Evolutionary conservation across 37 sponge, comb jelly and placozoan species (phyloP).

Genomic region (Axinella damicornis): DNA sequence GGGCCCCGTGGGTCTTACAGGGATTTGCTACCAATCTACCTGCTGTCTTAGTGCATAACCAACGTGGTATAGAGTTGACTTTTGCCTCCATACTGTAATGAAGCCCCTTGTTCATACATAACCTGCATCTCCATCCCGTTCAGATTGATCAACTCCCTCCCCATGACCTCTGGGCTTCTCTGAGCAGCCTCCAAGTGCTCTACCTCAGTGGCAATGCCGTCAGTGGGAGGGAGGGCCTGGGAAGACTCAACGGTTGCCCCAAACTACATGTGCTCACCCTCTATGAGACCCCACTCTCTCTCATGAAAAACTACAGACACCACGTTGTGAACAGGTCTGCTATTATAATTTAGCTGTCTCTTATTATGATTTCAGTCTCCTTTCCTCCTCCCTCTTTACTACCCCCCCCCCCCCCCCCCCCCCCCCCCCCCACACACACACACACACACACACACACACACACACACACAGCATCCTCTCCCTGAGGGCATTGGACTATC

Average conservation of each 20-base stretch:
- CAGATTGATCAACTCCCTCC: slow-evolving; percentile 69
- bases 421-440: neutral
- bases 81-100: too few relatives aligned
- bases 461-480: slow-evolving; percentile 49
- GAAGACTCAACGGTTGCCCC: slow-evolving; percentile 34
- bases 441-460: slow-evolving; percentile 10
- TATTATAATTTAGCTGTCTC: too few relatives aligned
- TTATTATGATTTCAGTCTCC: too few relatives aligned
- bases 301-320: slow-evolving; percentile 77
- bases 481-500: slow-evolving; percentile 77
- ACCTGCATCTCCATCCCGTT: neutral
- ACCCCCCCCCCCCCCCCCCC: neutral
- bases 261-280: slow-evolving; percentile 74
- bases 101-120: too few relatives aligned
- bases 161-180: slow-evolving; percentile 60
- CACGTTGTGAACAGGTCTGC: slow-evolving; percentile 77
- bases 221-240: slow-evolving; percentile 2
- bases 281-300: slow-evolving; percentile 78
- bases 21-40: too few relatives aligned
- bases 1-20: too few relatives aligned
- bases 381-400: neutral
- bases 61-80: too few relatives aligned
- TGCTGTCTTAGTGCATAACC: too few relatives aligned
- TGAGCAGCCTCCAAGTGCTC: slow-evolving; percentile 64
- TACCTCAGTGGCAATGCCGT: slow-evolving; percentile 79